phyloP scores from a whole-genome alignment of 64 coral and sea anemone genomes.

The Platygyra sinensis region DNA sequence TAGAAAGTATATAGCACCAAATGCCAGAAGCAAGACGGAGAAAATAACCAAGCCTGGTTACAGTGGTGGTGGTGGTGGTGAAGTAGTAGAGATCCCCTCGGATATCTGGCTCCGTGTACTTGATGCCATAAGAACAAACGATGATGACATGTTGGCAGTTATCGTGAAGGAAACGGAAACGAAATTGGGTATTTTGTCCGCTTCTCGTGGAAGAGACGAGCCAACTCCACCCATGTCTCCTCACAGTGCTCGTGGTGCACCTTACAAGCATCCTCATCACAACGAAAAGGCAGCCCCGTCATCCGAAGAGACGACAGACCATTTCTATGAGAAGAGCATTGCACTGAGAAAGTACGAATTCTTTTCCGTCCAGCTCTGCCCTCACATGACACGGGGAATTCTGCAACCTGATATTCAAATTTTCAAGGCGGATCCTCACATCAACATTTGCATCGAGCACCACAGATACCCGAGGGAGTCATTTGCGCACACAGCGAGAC shows the following conservation, averaged over 20 bases:
- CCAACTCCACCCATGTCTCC: too few relatives aligned
- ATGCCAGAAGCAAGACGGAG: not conserved
- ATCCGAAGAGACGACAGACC: constrained; percentile 12
- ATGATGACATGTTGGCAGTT: not conserved
- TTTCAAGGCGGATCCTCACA: constrained; percentile 38
- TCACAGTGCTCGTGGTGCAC: not conserved
- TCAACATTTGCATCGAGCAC: constrained; percentile 83
- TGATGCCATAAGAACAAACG: not conserved
- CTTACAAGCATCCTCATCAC: constrained; percentile 71
- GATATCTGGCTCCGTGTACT: constrained; percentile 23
- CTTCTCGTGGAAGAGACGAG: not conserved
- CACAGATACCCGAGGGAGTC: constrained; percentile 49
- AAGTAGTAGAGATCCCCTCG: not conserved
- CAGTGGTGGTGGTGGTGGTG: too few relatives aligned
- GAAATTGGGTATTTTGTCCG: not conserved
- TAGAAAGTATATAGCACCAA: constrained; percentile 33
- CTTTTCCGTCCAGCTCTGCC: constrained; percentile 68
- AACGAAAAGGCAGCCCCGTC: not conserved
- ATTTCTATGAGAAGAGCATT: constrained; percentile 61
- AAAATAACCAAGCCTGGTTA: too few relatives aligned
- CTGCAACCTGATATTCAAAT: constrained; percentile 76
- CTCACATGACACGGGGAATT: constrained; percentile 44
- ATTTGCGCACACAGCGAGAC: constrained; percentile 54
- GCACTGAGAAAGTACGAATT: constrained; percentile 59
- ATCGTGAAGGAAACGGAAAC: not conserved